These are phyloP conservation scores for Dicyrtoma fusca DNA, from an alignment of 2,888 invertebrate genomes.

Conservation along the genomic window DNA sequence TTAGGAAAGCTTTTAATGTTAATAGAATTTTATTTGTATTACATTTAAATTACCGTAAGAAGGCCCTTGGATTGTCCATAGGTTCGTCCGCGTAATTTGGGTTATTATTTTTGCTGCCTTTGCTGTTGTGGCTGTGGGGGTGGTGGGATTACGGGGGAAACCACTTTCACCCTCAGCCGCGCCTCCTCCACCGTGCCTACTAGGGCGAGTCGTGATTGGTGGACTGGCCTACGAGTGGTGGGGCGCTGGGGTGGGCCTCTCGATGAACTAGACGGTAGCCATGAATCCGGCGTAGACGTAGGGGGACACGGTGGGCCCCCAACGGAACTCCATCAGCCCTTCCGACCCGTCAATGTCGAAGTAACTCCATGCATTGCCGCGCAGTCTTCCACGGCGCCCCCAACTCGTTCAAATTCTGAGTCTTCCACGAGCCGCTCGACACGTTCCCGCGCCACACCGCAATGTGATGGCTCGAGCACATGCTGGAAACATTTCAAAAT, in stretches of 20 bases:
- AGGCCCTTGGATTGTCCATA: constrained; percentile 49
- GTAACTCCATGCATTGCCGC: constrained; percentile 40
- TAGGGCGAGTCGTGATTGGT: background rate
- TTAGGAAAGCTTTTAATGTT: too few relatives aligned
- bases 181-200: background rate
- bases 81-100: constrained; percentile 42
- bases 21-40: too few relatives aligned
- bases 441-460: constrained; percentile 51
- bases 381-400: constrained; percentile 51
- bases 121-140: background rate
- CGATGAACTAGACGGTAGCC: constrained; percentile 50
- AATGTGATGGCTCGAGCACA: constrained; percentile 51
- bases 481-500: too few relatives aligned
- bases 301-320: constrained; percentile 49
- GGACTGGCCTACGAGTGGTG: too few relatives aligned
- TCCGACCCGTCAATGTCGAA: constrained; percentile 50
- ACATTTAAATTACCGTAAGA: constrained; percentile 45
- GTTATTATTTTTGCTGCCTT: background rate
- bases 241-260: too few relatives aligned
- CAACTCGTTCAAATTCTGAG: constrained; percentile 2
- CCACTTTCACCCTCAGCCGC: too few relatives aligned
- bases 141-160: constrained; percentile 10
- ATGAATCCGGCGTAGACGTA: constrained; percentile 53
- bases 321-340: constrained; percentile 52
- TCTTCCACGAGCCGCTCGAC: constrained; percentile 21